A percentile compares a stretch with the other conserved stretches of the same genome.
Conservation (phyloP, 2,888 invertebrate genomes). For the Disparrhopalites patrizii region DNA sequence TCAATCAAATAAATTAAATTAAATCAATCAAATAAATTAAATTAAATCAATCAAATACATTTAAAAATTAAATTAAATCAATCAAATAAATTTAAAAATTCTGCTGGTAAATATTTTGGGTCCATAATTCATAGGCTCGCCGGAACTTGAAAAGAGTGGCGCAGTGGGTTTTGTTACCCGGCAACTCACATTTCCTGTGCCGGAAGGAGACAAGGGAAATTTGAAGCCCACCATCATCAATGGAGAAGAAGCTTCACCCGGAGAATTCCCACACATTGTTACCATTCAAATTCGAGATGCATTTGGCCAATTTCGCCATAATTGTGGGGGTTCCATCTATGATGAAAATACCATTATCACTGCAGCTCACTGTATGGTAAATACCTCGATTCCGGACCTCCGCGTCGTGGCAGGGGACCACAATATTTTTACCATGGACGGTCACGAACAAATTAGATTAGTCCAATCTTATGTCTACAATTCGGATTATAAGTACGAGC, state of each 20-base stretch:
- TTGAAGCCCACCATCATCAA: constrained; percentile 26
- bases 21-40: too few species aligned
- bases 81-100: background rate
- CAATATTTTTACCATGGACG: constrained; percentile 49
- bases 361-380: constrained; percentile 50
- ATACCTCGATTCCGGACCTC: constrained; percentile 38
- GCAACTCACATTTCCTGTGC: background rate
- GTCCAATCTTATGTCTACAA: constrained; percentile 13
- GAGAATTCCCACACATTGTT: constrained; percentile 51
- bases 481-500: constrained; percentile 26
- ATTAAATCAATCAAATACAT: background rate
- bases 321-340: constrained; percentile 50
- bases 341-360: constrained; percentile 48
- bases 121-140: background rate
- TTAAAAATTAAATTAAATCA: background rate
- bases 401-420: constrained; percentile 51
- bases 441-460: constrained; percentile 41
- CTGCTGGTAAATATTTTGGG: background rate
- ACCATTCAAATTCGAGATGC: constrained; percentile 47
- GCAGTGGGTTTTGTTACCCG: background rate
- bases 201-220: background rate
- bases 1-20: too few species aligned
- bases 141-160: background rate
- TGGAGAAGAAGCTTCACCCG: constrained; percentile 38
- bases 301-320: constrained; percentile 40